Evolutionary conservation across 2,113 vertebrate species (phyloP).

Genomic region (Poeciliopsis turrubarensis): DNA sequence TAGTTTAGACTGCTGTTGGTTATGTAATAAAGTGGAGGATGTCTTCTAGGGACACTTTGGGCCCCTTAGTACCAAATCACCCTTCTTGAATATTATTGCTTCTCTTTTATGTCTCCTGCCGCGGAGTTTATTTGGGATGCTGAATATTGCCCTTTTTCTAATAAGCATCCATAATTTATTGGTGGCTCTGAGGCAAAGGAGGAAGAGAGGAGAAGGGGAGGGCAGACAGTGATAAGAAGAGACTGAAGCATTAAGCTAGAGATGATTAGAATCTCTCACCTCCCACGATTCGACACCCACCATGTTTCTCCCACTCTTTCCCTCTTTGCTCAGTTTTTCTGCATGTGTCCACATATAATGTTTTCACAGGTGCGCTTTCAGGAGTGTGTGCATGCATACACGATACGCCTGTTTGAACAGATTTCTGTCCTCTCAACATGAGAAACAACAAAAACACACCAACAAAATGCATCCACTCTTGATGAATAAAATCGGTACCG

Average conservation of each 20-base stretch:
- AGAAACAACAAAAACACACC: slow-evolving; percentile 2
- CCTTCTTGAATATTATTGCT: not conserved
- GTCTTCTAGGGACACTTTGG: not conserved
- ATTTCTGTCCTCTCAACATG: not conserved
- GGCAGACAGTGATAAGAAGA: slow-evolving; percentile 51
- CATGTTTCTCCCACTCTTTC: slow-evolving; percentile 34
- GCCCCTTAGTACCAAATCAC: not conserved
- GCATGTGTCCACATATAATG: not conserved
- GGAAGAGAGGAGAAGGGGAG: slow-evolving; percentile 24
- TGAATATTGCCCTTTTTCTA: slow-evolving; percentile 83
- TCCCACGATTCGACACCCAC: slow-evolving; percentile 57
- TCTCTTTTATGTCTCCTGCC: slow-evolving; percentile 67
- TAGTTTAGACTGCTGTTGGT: not conserved
- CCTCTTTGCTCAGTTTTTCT: slow-evolving; percentile 40
- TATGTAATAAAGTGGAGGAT: not conserved
- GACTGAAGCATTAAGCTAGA: slow-evolving; percentile 62
- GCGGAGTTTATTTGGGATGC: slow-evolving; percentile 74
- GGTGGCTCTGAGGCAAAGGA: slow-evolving; percentile 65
- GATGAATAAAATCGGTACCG: slow-evolving; percentile 25
- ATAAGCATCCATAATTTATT: slow-evolving; percentile 83
- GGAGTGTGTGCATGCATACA: not conserved
- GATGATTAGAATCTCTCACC: slow-evolving; percentile 61
- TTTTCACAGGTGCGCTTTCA: slow-evolving; percentile 12
- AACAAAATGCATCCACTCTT: slow-evolving; percentile 7
- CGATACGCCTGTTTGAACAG: slow-evolving; percentile 1